Evolutionary conservation across 2,888 invertebrate species (phyloP), one percentile per base, ranked within the genome.

Genomic region (Lepidochrysops patricia): DNA sequence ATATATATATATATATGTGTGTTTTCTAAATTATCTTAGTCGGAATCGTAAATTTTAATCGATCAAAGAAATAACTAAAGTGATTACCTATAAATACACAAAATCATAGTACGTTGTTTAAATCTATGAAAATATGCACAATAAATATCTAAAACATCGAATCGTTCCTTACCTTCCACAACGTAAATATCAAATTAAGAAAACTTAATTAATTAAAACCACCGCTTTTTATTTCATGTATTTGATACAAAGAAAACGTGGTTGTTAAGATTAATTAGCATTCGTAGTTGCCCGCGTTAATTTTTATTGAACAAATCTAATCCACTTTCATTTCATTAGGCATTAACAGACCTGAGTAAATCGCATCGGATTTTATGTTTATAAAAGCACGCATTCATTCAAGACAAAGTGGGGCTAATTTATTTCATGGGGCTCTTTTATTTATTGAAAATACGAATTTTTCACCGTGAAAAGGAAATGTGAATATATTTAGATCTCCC

Each of bases 401-500:
- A 79, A 83, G 80, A 82, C 80, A 79, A 83, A 82, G 75, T 82
- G 80, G 72, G 75, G 73, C 72, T 77, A 78, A 84, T 84, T 85
- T 84, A 82, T 82, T 80, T 77, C 77, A 79, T 72, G 72, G 73
- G 69, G 72, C 74, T 74, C 76, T 74, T 78, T 81, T 82, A 80
- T 80, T 80, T 82, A 78, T 76, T 73, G 69, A 71, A 73, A 77
- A 82, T 79, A 80, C 71, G 74, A 74, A 80, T 82, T 77, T 76
- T 76, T 73, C 73, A 74, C 75, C 61, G 73, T 72, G 66, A 69
- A 54, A 75, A 72, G 74, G 74, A 72, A 70, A 35, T 71, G 73
- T 73, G 75, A 77, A 86, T 84, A 80, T 84, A 84, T 84, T 80
- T 78, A 84, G 83, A 83, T 89, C 85, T 85, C 77, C 84, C 77